Evolutionary conservation across 2,888 invertebrate genomes (phyloP), one percentile per base, ranked within the genome.

Genomic region (Lithosia quadra): DNA sequence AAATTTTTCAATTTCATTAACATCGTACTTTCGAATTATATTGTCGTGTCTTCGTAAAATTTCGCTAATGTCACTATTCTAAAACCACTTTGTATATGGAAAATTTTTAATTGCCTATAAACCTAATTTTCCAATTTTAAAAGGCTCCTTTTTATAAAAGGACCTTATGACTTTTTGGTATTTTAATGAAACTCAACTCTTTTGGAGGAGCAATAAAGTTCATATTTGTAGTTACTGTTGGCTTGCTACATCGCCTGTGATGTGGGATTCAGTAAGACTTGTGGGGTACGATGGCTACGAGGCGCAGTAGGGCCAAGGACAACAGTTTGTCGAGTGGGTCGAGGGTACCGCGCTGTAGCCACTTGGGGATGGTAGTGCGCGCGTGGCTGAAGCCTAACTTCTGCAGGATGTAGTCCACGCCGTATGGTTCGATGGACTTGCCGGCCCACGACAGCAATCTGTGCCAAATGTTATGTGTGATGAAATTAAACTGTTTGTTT

Each of bases 271-370:
- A 71, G 61, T 69, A 67, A 67, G 77, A 83, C 79, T 95, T 94
- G 81, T 95, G 95, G 43, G 96, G 96, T 76, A 96, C 95, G 80
- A 96, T 92, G 67, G 91, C 90, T 64, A 98, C 96, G 90, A 98
- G 96, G 78, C 97, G 95, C 78, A 97, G 93, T 88, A 98, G 96
- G 78, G 98, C 96, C 18, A 98, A 95, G 15, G 99, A 97, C 72
- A 99, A 96, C 70, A 99, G 96, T 90, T 98, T 98, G 94, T 99
- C 99, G 67, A 99, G 94, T 0, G 99, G 99, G 95, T 99, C 99
- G 97, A 99, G 98, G 83, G 99, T 98, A 18, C 99, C 99, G 67
- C 99, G 96, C 93, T 99, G 99, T 95, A 99, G 96, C 99, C 99
- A 99, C 94, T 99, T 99, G 69, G 99, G 99, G 88, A 99, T 99